These are phyloP conservation scores for Cryptocephalus moraei DNA, from an alignment of 2,888 invertebrate species.

Conservation along the genomic window DNA sequence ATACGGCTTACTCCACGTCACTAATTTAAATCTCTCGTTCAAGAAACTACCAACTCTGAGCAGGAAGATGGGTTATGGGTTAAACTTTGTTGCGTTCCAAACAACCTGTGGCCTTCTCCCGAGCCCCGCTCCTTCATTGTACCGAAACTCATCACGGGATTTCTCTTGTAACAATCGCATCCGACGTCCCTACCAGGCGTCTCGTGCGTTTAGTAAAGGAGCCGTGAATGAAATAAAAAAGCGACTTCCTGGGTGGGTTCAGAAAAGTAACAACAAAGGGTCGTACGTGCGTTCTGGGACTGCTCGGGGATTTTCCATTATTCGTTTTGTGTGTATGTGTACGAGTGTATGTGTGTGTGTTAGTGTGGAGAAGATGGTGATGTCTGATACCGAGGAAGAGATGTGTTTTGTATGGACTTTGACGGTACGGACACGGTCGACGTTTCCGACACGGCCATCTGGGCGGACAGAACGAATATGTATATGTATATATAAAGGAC, in stretches of 20 bases:
- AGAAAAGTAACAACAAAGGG: conserved; percentile 28
- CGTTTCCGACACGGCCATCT: not conserved
- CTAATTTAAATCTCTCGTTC: no score
- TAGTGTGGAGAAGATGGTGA: conserved; percentile 24
- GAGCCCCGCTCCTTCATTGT: no score
- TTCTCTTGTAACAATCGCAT: no score
- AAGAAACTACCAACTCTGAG: no score
- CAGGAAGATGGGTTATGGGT: no score
- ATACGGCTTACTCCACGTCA: no score
- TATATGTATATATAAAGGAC: no score
- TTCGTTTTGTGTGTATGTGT: conserved; percentile 1
- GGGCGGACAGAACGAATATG: not conserved
- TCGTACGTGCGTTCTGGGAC: conserved; percentile 35
- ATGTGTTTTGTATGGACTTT: conserved; percentile 17
- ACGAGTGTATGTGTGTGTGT: no score
- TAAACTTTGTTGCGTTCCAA: no score
- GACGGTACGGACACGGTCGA: conserved; percentile 10
- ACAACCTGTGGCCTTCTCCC: no score
- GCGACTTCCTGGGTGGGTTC: conserved; percentile 36
- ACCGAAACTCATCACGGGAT: no score
- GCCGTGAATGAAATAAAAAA: conserved; percentile 28
- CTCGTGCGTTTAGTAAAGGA: conserved; percentile 18
- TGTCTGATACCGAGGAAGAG: conserved; percentile 23
- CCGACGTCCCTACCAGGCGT: no score
- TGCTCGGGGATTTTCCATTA: conserved; percentile 33